A percentile compares a stretch with the other conserved stretches of the same genome.
phyloP scores from a whole-genome alignment of 2,888 invertebrate genomes.

The Microplitis manilae region DNA sequence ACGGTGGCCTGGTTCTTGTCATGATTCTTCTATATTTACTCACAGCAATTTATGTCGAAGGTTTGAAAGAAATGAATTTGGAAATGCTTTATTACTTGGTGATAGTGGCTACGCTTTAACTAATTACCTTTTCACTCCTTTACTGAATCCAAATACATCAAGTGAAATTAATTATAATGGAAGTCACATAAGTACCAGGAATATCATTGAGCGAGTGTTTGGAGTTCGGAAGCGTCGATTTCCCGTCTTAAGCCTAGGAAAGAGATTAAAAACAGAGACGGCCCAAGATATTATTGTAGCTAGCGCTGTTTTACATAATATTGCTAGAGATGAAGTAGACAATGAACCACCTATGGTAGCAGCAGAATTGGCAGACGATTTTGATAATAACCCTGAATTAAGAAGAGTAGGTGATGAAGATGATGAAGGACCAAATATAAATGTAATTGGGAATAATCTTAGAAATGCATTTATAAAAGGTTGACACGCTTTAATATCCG shows the following conservation, averaged over 20 bases:
- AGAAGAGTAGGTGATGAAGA: no score
- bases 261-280: slow-evolving; percentile 39
- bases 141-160: slow-evolving; percentile 46
- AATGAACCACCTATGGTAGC: no score
- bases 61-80: slow-evolving; percentile 48
- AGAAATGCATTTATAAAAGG: no score
- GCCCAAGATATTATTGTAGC: slow-evolving; percentile 42
- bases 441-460: no score
- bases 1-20: slow-evolving; percentile 57
- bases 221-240: slow-evolving; percentile 49
- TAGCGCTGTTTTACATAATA: slow-evolving; percentile 47
- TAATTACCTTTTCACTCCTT: slow-evolving; percentile 53
- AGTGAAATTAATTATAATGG: slow-evolving; percentile 52
- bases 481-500: no score
- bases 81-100: slow-evolving; percentile 50
- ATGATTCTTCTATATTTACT: slow-evolving; percentile 56
- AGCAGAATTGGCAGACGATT: no score
- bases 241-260: slow-evolving; percentile 32
- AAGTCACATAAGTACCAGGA: slow-evolving; percentile 53
- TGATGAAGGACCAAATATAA: no score
- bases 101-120: slow-evolving; percentile 53
- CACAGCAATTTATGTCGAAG: slow-evolving; percentile 43
- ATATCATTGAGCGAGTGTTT: slow-evolving; percentile 52
- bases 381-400: no score
- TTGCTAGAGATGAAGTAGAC: not conserved